These are phyloP conservation scores for Cerceris rybyensis DNA, from an alignment of 2,888 invertebrate genomes.

Conservation along the genomic window DNA sequence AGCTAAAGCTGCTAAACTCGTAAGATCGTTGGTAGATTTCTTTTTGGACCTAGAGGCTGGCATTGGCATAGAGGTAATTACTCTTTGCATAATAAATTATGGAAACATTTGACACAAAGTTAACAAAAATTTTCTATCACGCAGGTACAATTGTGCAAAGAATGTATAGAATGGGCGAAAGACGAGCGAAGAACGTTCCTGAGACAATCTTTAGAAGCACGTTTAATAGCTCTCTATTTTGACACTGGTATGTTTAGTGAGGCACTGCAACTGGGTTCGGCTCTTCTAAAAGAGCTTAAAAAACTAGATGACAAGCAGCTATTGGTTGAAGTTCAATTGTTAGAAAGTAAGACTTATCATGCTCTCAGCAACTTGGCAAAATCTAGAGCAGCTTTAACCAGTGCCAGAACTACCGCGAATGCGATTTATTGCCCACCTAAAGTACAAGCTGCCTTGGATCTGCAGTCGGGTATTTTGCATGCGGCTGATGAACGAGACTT, in stretches of 20 bases:
- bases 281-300: conserved; percentile 96
- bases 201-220: conserved; percentile 96
- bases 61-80: conserved; percentile 92
- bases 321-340: conserved; percentile 97
- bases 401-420: conserved; percentile 99
- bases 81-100: too few species aligned
- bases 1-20: conserved; percentile 99
- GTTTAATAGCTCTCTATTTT: conserved; percentile 96
- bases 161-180: conserved; percentile 99
- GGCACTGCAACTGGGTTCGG: conserved; percentile 92
- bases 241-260: conserved; percentile 95
- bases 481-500: conserved; percentile 99
- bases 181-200: conserved; percentile 98
- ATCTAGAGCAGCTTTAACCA: conserved; percentile 97
- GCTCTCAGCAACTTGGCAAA: conserved; percentile 98
- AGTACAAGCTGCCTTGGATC: conserved; percentile 98
- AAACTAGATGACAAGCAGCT: conserved; percentile 99
- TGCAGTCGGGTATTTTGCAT: conserved; percentile 98
- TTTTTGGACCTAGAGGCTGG: conserved; percentile 98
- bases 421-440: conserved; percentile 99
- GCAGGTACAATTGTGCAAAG: conserved; percentile 92
- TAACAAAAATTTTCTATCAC: neutral
- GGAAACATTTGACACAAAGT: too few species aligned
- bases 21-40: conserved; percentile 97
- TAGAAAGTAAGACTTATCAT: conserved; percentile 99